Evolutionary conservation across 2,113 vertebrate species (phyloP).

Genomic region (Podocnemis expansa): DNA sequence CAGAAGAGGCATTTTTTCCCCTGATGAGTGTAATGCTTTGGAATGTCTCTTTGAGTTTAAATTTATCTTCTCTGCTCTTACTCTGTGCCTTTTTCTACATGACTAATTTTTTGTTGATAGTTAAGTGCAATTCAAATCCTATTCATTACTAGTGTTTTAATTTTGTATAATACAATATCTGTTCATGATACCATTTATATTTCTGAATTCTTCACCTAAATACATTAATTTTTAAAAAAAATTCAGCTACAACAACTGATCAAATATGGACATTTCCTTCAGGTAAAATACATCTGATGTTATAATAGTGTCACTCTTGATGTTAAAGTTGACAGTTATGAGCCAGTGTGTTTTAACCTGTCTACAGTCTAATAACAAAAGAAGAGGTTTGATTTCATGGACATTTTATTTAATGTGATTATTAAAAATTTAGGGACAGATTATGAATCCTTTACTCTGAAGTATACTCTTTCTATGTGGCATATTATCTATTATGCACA

Average conservation of each 20-base stretch:
- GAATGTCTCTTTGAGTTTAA: not conserved
- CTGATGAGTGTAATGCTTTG: not conserved
- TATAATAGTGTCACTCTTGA: not conserved
- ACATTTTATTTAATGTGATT: not conserved
- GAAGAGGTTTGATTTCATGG: not conserved
- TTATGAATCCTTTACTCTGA: not conserved
- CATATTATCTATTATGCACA: not conserved
- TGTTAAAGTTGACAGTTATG: not conserved
- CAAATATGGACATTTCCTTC: not conserved
- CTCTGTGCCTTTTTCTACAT: not conserved
- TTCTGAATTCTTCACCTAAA: not conserved
- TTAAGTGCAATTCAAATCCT: not conserved
- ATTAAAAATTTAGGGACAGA: not conserved
- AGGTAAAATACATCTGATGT: fast-evolving
- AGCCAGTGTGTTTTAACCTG: not conserved
- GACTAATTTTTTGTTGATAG: not conserved
- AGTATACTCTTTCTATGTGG: not conserved
- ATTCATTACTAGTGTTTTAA: not conserved
- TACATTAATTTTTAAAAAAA: not conserved
- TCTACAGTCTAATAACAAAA: not conserved
- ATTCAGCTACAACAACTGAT: not conserved
- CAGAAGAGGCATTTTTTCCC: not conserved
- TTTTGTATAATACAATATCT: not conserved
- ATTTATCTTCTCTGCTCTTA: not conserved
- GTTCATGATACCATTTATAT: not conserved